Evolutionary conservation across 1,140 invertebrate species (phyloP), one percentile per base, ranked within the genome.

Genomic region (Steinernema khuongi): DNA sequence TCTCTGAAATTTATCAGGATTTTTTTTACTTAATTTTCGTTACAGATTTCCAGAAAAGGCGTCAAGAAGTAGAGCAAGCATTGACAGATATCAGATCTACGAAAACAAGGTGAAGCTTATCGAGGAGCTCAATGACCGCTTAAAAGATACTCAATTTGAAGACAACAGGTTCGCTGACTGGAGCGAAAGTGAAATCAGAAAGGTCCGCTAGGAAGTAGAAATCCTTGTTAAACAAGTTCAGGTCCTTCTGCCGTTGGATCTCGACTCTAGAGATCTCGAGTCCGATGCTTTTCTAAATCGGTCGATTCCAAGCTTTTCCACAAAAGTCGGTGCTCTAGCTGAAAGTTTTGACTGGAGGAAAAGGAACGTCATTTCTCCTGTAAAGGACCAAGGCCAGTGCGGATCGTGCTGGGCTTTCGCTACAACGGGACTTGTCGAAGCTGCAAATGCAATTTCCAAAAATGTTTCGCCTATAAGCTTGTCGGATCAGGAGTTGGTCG

Each of bases 321-420:
- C 32, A 0, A n/a, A 31, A 1, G 31, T 4, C 22, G 41, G n/a
- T 0, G 36, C 29, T 32, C 17, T 33, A 22, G 71, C 74, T 50
- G 74, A 75, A n/a, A 73, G 71, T 22, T 83, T 87, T 28, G 87
- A 88, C 76, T 87, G 87, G 87, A 83, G 86, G 69, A 80, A 70
- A 0, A 81, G 86, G 69, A 86, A 86, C 18, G 85, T 84, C 74
- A 86, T 87, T 19, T 87, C 87, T 1, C 78, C 81, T 1, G 85
- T 88, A 4, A 87, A 86, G 71, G 83, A 88, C 72, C 88, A 88
- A 81, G 87, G 84, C 7, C 14, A 76, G n/a, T 77, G 76, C 44
- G 76, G 76, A 71, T 72, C 69, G 31, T 77, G 76, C 33, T 77
- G 76, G 76, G 76, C 76, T 14, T 77, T 77, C 31, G 76, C 76